phyloP scores from a whole-genome alignment of 2,113 vertebrate species.

The Varanus komodoensis region DNA sequence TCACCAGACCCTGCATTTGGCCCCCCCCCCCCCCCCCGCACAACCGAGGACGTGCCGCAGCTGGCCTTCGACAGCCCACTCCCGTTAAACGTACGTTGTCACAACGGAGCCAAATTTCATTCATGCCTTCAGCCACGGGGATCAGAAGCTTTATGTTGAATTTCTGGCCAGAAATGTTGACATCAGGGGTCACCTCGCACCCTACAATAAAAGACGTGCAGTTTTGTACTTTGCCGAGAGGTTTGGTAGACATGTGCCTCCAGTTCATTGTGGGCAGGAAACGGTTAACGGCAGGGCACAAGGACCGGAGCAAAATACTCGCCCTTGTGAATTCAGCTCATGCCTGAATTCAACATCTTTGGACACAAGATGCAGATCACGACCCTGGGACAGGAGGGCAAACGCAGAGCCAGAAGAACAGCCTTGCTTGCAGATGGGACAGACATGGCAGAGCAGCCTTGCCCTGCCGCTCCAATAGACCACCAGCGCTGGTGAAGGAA shows the following conservation, averaged over 20 bases:
- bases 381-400: too few species aligned
- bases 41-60: neutral
- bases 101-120: constrained; percentile 98
- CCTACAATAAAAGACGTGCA: constrained; percentile 75
- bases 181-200: constrained; percentile 98
- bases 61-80: too few species aligned
- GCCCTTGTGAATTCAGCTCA: too few species aligned
- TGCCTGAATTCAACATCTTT: neutral
- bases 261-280: neutral
- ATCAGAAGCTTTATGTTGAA: constrained; percentile 99
- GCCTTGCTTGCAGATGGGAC: neutral
- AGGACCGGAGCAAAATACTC: neutral
- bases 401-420: neutral
- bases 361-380: neutral
- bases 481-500: neutral
- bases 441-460: neutral
- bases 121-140: constrained; percentile 98
- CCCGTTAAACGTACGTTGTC: constrained; percentile 85
- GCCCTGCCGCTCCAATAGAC: neutral
- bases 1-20: neutral
- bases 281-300: neutral
- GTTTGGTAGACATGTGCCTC: neutral
- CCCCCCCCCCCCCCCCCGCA: neutral
- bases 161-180: constrained; percentile 99
- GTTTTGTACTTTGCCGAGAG: constrained; percentile 6